A percentile compares a stretch with the other conserved stretches of the same genome.
Evolutionary conservation across 1,140 invertebrate genomes (phyloP).

Genomic region (Monochamus saltuarius): DNA sequence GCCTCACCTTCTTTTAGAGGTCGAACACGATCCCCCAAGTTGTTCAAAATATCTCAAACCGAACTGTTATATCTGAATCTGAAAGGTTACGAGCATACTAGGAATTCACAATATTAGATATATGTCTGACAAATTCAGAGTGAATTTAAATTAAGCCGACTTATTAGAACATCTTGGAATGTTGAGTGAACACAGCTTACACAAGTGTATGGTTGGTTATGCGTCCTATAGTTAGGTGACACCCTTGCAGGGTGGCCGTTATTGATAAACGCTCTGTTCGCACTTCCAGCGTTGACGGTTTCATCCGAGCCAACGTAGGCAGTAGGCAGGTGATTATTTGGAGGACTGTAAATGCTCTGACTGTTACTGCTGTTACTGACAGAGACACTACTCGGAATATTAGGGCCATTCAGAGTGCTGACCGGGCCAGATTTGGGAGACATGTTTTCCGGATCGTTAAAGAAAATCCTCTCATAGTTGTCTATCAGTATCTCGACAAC

Average conservation of each 20-base stretch:
- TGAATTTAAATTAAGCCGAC: too few species aligned
- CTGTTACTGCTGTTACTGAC: conserved; percentile 12
- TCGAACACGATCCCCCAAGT: too few species aligned
- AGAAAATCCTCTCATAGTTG: conserved; percentile 81
- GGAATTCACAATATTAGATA: too few species aligned
- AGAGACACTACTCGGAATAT: too few species aligned
- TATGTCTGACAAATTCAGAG: too few species aligned
- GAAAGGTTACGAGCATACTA: too few species aligned
- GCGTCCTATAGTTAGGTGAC: conserved; percentile 23
- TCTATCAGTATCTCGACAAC: conserved; percentile 96
- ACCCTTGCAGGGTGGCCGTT: conserved; percentile 13
- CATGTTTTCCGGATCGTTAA: conserved; percentile 52
- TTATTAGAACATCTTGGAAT: too few species aligned
- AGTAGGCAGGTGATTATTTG: conserved; percentile 35
- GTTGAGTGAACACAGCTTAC: conserved; percentile 28
- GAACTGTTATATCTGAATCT: too few species aligned
- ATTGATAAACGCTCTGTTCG: conserved; percentile 16
- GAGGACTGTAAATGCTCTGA: conserved; percentile 26
- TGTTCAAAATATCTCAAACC: too few species aligned
- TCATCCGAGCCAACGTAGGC: conserved; percentile 17
- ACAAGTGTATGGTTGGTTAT: conserved; percentile 37
- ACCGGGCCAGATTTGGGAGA: conserved; percentile 7
- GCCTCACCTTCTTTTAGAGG: too few species aligned
- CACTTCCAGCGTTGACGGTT: conserved; percentile 9
- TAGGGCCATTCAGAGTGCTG: conserved; percentile 15